A percentile compares a stretch with the other conserved stretches of the same genome.
These are phyloP conservation scores for Zoanthus sansibaricus DNA, from an alignment of 92 coral and sea anemone genomes.

Conservation along the genomic window DNA sequence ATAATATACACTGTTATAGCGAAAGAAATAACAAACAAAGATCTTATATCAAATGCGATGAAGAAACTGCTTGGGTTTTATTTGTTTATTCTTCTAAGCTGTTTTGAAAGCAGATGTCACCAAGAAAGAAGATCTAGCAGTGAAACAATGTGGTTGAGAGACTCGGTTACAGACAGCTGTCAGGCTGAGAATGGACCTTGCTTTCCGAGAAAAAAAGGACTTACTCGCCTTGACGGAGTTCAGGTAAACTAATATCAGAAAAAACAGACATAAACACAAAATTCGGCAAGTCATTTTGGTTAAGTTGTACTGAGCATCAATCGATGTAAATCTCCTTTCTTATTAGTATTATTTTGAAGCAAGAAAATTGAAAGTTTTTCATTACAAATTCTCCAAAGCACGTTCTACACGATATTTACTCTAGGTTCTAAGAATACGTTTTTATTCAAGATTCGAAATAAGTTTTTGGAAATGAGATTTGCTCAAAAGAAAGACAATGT, in stretches of 20 bases:
- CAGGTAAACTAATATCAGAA: conserved; percentile 58
- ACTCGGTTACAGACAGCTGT: conserved; percentile 66
- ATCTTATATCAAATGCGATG: background rate
- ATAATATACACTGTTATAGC: background rate
- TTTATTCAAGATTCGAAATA: no score
- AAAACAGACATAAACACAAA: background rate
- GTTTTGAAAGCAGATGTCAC: conserved; percentile 29
- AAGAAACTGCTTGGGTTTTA: background rate
- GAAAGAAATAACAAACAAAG: background rate
- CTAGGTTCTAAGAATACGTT: no score
- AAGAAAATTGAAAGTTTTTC: no score
- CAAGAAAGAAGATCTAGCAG: conserved; percentile 21
- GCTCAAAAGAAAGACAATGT: no score
- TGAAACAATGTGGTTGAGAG: conserved; percentile 26
- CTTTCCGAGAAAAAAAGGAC: conserved; percentile 65
- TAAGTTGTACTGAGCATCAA: no score
- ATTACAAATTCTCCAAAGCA: no score
- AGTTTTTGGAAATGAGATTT: no score
- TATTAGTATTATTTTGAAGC: no score
- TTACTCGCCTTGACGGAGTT: conserved; percentile 75
- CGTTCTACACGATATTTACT: no score
- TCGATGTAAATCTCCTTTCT: no score
- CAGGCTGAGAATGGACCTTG: conserved; percentile 72
- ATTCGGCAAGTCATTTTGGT: background rate
- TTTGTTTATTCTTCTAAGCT: background rate